A percentile compares a stretch with the other conserved stretches of the same genome.
These are phyloP conservation scores for Diabrotica undecimpunctata DNA, from an alignment of 1,140 invertebrate species.

Conservation along the genomic window DNA sequence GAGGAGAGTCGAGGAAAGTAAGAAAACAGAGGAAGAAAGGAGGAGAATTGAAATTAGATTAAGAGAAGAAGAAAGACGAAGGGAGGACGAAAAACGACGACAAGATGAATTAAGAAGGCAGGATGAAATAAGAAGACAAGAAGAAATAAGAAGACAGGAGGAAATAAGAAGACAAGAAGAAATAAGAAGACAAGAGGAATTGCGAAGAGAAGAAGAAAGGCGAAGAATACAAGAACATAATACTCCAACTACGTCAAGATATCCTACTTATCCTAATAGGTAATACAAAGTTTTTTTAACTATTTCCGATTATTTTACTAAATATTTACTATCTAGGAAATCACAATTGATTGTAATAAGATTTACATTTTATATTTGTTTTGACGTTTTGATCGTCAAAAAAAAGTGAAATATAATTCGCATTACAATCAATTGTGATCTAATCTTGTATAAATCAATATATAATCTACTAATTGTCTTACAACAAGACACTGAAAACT, in stretches of 20 bases:
- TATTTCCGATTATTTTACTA: background rate
- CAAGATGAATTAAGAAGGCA: slow-evolving; percentile 5
- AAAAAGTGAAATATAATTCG: too few relatives aligned
- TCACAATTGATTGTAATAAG: too few relatives aligned
- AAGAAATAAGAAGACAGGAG: background rate
- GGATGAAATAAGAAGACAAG: background rate
- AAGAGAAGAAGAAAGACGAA: slow-evolving; percentile 10
- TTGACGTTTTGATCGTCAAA: too few relatives aligned
- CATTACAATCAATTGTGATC: too few relatives aligned
- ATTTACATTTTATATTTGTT: too few relatives aligned
- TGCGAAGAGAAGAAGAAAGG: slow-evolving; percentile 19
- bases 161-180: slow-evolving; percentile 13
- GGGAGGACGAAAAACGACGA: slow-evolving; percentile 14
- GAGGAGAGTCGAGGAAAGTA: background rate
- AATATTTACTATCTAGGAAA: too few relatives aligned
- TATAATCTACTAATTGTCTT: too few relatives aligned
- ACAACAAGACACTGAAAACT: too few relatives aligned
- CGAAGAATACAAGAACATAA: slow-evolving; percentile 11
- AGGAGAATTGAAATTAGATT: background rate
- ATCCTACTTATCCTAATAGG: background rate
- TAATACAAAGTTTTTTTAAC: background rate
- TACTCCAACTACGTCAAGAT: background rate
- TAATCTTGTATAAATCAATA: too few relatives aligned
- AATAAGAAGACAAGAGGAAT: slow-evolving; percentile 16
- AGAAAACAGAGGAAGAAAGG: slow-evolving; percentile 22